phyloP scores from a whole-genome alignment of 2,888 invertebrate species.

The Limenitis camilla region DNA sequence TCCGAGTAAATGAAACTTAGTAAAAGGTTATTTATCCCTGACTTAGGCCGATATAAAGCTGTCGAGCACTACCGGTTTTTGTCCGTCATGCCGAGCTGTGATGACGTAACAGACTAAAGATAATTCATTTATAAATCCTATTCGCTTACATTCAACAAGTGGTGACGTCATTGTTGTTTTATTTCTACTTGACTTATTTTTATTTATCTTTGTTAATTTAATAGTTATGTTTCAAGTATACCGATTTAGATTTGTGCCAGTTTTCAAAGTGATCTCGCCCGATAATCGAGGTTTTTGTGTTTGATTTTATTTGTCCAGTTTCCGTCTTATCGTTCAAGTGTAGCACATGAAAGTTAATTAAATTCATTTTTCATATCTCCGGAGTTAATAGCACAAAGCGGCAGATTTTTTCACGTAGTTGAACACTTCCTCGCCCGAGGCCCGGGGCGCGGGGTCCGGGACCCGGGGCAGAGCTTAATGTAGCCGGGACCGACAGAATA shows the following conservation, averaged over 20 bases:
- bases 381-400: not conserved
- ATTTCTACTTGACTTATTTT: no score
- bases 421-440: not conserved
- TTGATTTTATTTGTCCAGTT: no score
- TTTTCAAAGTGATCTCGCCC: no score
- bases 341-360: slow-evolving; percentile 54
- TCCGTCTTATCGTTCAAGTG: slow-evolving; percentile 42
- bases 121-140: slow-evolving; percentile 6
- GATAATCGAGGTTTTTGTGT: no score
- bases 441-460: no score
- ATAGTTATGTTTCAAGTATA: no score
- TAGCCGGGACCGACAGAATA: slow-evolving; percentile 4
- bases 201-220: no score
- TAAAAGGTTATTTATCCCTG: not conserved
- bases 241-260: no score
- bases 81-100: not conserved
- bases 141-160: slow-evolving; percentile 11
- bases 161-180: not conserved
- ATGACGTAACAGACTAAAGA: slow-evolving; percentile 2
- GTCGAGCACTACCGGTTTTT: slow-evolving; percentile 4
- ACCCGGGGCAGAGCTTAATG: no score
- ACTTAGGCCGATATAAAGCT: not conserved
- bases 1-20: not conserved
- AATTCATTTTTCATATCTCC: slow-evolving; percentile 30
- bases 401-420: not conserved